Conservation (phyloP, 1,140 invertebrate species). For the Prorops nasuta region DNA sequence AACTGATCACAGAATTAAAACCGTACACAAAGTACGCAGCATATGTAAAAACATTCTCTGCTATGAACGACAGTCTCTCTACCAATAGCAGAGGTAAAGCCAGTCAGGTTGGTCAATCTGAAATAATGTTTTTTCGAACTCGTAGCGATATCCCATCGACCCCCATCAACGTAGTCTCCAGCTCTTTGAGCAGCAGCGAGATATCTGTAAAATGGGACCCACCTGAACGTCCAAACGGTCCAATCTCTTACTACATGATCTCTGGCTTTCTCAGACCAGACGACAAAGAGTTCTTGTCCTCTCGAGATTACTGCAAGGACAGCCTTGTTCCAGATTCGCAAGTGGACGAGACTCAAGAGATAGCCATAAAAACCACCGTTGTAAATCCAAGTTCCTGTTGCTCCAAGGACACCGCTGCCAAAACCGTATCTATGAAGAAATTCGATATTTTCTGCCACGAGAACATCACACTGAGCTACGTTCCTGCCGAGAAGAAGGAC, state of each 20-base stretch:
- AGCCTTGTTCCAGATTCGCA: constrained; percentile 22
- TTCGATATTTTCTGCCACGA: constrained; percentile 39
- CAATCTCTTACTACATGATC: constrained; percentile 65
- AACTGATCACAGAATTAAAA: constrained; percentile 56
- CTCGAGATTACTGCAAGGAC: constrained; percentile 61
- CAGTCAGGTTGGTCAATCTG: constrained; percentile 53
- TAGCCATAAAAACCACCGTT: constrained; percentile 19
- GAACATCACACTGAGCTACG: constrained; percentile 26
- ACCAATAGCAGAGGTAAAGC: no score
- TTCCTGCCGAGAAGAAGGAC: constrained; percentile 27
- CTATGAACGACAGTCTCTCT: constrained; percentile 25
- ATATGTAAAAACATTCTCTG: constrained; percentile 63
- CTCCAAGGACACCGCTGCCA: constrained; percentile 15
- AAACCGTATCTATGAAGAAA: constrained; percentile 21
- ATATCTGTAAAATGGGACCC: constrained; percentile 63
- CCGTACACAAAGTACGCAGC: constrained; percentile 68
- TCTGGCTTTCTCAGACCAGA: constrained; percentile 47
- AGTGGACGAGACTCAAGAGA: constrained; percentile 11
- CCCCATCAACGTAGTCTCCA: constrained; percentile 55
- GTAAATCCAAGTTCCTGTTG: constrained; percentile 26
- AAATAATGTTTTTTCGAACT: constrained; percentile 64
- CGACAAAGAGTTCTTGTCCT: constrained; percentile 46
- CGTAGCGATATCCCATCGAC: constrained; percentile 60
- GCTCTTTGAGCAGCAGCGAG: constrained; percentile 44
- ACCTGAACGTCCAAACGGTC: constrained; percentile 65